phyloP scores from a whole-genome alignment of 2,888 invertebrate species.

The Nymphalis polychloros region DNA sequence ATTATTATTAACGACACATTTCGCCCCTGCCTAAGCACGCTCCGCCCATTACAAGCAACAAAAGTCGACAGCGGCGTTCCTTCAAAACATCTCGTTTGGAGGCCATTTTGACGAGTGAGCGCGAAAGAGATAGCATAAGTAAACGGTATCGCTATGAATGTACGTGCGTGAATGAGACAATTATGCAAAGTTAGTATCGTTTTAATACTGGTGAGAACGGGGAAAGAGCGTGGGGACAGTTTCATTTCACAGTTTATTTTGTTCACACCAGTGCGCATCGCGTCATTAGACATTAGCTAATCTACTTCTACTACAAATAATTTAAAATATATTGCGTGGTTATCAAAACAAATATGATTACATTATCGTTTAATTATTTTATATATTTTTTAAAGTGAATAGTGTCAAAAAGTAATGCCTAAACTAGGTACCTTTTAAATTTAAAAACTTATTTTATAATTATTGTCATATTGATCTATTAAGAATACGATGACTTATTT shows the following conservation, averaged over 20 bases:
- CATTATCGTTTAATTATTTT: neutral
- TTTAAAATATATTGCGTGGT: slow-evolving; percentile 12
- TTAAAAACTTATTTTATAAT: no score
- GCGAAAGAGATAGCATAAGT: slow-evolving; percentile 65
- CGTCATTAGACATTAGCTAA: slow-evolving; percentile 11
- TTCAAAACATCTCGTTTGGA: slow-evolving; percentile 82
- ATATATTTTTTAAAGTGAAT: neutral
- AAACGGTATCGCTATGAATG: slow-evolving; percentile 54
- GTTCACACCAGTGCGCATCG: slow-evolving; percentile 32
- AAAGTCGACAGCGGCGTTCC: slow-evolving; percentile 79
- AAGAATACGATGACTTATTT: no score
- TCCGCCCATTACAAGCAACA: slow-evolving; percentile 81
- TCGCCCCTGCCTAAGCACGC: slow-evolving; percentile 71
- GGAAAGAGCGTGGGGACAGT: slow-evolving; percentile 54
- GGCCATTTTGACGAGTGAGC: slow-evolving; percentile 80
- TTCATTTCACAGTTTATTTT: slow-evolving; percentile 37
- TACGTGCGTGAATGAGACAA: slow-evolving; percentile 78
- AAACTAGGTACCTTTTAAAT: no score
- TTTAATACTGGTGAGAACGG: slow-evolving; percentile 65
- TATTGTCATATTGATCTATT: no score
- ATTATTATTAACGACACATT: slow-evolving; percentile 45
- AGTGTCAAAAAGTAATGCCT: neutral
- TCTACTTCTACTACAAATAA: slow-evolving; percentile 8
- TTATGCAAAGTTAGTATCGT: slow-evolving; percentile 79
- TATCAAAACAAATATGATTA: neutral